Evolutionary conservation across 2,888 invertebrate species (phyloP).

Genomic region (Mesochorus sp.): DNA sequence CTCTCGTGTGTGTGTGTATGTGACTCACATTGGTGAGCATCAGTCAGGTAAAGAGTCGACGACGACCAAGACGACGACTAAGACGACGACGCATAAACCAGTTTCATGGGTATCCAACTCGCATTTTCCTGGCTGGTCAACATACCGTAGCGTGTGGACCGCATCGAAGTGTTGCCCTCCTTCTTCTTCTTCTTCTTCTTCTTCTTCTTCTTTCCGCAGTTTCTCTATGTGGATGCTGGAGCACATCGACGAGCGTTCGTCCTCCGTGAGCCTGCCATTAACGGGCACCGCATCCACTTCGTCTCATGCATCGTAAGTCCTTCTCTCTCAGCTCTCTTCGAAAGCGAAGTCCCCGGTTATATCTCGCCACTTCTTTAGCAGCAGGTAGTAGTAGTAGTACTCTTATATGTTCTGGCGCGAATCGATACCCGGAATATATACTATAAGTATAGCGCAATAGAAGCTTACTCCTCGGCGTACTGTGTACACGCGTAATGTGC

Average conservation of each 20-base stretch:
- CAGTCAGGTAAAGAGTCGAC: constrained; percentile 67
- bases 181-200: constrained; percentile 27
- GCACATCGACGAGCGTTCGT: constrained; percentile 33
- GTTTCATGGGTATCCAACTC: constrained; percentile 80
- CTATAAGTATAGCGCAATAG: constrained; percentile 31
- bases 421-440: constrained; percentile 22
- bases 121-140: constrained; percentile 75
- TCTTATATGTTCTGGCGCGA: constrained; percentile 21
- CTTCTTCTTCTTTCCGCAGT: no score
- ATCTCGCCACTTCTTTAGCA: constrained; percentile 19
- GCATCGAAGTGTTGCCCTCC: constrained; percentile 67
- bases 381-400: neutral
- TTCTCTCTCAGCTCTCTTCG: neutral
- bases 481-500: constrained; percentile 33
- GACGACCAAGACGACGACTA: no score
- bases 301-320: constrained; percentile 26
- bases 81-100: constrained; percentile 80
- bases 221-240: constrained; percentile 38
- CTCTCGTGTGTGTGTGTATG: neutral
- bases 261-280: constrained; percentile 72
- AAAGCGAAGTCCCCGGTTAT: constrained; percentile 36
- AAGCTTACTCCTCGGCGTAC: constrained; percentile 12
- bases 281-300: constrained; percentile 65
- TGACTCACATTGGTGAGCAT: constrained; percentile 42
- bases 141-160: constrained; percentile 66